These are phyloP conservation scores for Coryphaenoides rupestris DNA, from an alignment of 2,113 vertebrate genomes.

Conservation along the genomic window DNA sequence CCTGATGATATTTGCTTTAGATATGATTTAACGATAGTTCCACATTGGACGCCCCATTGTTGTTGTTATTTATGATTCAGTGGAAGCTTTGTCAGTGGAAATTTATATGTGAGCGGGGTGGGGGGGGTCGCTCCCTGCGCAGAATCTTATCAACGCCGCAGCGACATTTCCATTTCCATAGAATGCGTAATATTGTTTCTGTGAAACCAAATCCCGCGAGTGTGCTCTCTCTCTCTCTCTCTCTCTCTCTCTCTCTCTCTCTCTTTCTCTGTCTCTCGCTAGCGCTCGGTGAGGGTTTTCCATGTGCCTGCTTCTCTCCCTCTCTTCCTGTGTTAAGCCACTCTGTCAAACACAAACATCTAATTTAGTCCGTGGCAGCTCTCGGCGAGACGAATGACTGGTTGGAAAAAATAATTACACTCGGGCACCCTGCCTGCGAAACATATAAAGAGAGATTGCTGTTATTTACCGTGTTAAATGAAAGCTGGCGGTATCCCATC, in stretches of 20 bases:
- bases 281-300: constrained; percentile 52
- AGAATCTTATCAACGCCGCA: constrained; percentile 40
- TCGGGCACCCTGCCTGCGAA: constrained; percentile 49
- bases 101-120: constrained; percentile 16
- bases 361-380: constrained; percentile 63
- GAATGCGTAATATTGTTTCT: constrained; percentile 28
- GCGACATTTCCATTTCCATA: constrained; percentile 19
- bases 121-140: constrained; percentile 13
- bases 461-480: constrained; percentile 63
- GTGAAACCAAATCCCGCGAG: constrained; percentile 23
- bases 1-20: constrained; percentile 60
- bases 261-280: too few relatives aligned
- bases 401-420: constrained; percentile 68
- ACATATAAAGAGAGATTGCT: constrained; percentile 59
- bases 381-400: constrained; percentile 54
- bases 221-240: too few relatives aligned
- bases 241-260: too few relatives aligned
- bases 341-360: constrained; percentile 69
- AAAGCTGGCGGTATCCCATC: constrained; percentile 56
- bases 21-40: constrained; percentile 46
- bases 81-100: constrained; percentile 16
- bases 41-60: constrained; percentile 38
- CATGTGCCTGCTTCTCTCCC: constrained; percentile 26
- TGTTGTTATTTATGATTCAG: constrained; percentile 28
- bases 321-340: constrained; percentile 52